Percentiles rank a stretch among this genome's conserved stretches.
Evolutionary conservation across 2,797 vertebrate species (phyloP).

Genomic region (Pitangus sulphuratus): DNA sequence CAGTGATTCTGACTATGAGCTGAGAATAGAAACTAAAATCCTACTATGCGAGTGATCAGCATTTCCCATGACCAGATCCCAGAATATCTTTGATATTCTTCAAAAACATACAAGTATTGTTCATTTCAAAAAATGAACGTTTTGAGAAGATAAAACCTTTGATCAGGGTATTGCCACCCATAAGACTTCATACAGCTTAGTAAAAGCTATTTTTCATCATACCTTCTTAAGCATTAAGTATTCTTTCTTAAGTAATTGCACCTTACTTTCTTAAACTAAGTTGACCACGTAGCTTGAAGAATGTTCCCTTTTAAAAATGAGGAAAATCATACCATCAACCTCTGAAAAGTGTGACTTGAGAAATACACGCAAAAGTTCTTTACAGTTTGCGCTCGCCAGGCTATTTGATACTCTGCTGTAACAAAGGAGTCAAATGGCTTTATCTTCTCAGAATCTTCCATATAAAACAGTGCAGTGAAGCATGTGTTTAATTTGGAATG

Average conservation of each 20-base stretch:
- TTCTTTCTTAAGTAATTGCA: neutral
- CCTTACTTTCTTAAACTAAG: neutral
- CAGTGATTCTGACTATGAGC: neutral
- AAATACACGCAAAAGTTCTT: neutral
- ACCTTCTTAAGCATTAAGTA: neutral
- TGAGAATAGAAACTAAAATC: neutral
- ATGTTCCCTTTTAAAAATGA: neutral
- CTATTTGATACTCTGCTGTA: neutral
- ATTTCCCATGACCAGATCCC: neutral
- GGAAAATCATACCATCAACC: neutral
- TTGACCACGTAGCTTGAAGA: neutral
- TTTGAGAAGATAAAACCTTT: neutral
- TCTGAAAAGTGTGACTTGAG: neutral
- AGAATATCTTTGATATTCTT: neutral
- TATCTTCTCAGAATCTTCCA: neutral
- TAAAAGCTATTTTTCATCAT: neutral
- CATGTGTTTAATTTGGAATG: neutral
- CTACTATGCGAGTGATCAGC: neutral
- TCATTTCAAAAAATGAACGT: neutral
- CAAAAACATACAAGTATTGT: neutral
- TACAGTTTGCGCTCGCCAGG: neutral
- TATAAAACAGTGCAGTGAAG: neutral
- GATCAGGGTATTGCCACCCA: neutral
- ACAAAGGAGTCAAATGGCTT: conserved; percentile 17
- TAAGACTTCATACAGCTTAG: neutral